These are phyloP conservation scores for Chanos chanos DNA, from an alignment of 2,797 vertebrate species.

Conservation along the genomic window DNA sequence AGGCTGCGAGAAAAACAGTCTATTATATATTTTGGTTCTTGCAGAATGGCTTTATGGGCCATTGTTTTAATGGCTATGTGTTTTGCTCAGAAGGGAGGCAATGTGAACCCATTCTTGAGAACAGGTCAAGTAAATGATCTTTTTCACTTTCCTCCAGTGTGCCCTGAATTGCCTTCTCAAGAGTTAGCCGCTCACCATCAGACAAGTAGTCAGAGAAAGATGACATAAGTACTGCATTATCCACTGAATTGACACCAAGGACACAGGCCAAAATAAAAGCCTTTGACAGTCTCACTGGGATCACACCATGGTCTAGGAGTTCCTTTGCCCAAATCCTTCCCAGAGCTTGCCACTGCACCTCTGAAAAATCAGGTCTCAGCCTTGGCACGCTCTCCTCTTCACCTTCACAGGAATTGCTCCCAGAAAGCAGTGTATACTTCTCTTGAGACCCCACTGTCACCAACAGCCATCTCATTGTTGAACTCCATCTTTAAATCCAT, in stretches of 20 bases:
- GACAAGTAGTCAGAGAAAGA: slow-evolving; percentile 35
- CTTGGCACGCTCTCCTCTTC: slow-evolving; percentile 29
- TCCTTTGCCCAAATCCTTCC: slow-evolving; percentile 37
- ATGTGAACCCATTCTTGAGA: slow-evolving; percentile 41
- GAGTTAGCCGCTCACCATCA: slow-evolving; percentile 16
- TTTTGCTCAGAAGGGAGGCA: slow-evolving; percentile 24
- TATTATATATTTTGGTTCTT: slow-evolving; percentile 41
- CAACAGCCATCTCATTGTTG: slow-evolving; percentile 20
- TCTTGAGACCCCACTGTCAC: neutral
- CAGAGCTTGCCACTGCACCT: slow-evolving; percentile 21
- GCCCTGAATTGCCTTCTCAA: slow-evolving; percentile 36
- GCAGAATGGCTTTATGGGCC: slow-evolving; percentile 38
- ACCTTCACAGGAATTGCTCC: slow-evolving; percentile 32
- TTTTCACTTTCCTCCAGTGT: slow-evolving; percentile 35
- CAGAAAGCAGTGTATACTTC: slow-evolving; percentile 31
- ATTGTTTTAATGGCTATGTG: slow-evolving; percentile 36
- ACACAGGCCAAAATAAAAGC: slow-evolving; percentile 40
- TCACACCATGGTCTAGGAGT: slow-evolving; percentile 26
- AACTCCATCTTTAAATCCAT: slow-evolving; percentile 33
- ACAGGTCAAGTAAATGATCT: slow-evolving; percentile 35
- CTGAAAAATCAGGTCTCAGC: slow-evolving; percentile 18
- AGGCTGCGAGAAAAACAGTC: slow-evolving; percentile 40
- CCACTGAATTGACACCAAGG: slow-evolving; percentile 21
- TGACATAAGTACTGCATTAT: slow-evolving; percentile 23
- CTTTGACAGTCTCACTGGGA: slow-evolving; percentile 21